These are phyloP conservation scores for Urocolius indicus DNA, from an alignment of 2,113 vertebrate genomes.

Conservation along the genomic window DNA sequence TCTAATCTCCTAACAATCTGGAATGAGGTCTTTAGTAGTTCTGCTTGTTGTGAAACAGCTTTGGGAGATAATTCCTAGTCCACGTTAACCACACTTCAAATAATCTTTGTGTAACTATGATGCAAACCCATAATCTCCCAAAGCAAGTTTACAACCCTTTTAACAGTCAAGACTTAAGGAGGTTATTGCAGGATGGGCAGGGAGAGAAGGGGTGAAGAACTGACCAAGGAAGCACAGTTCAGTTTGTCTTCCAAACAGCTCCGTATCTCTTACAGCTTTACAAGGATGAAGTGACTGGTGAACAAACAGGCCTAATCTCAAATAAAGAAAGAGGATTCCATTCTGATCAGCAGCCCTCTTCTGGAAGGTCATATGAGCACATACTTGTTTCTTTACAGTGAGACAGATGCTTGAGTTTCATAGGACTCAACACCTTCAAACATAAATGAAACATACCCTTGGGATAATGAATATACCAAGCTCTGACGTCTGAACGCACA, in stretches of 20 bases:
- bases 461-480: not conserved
- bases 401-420: not conserved
- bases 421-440: not conserved
- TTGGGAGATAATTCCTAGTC: slow-evolving; percentile 68
- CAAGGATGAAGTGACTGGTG: slow-evolving; percentile 61
- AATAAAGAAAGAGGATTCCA: not conserved
- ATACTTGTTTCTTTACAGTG: not conserved
- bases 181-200: slow-evolving; percentile 55
- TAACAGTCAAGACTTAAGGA: slow-evolving; percentile 53
- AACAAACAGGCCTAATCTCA: slow-evolving; percentile 49
- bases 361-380: slow-evolving; percentile 37
- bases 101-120: slow-evolving; percentile 62
- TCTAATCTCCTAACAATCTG: slow-evolving; percentile 59
- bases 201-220: slow-evolving; percentile 58
- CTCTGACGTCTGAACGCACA: not conserved
- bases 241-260: slow-evolving; percentile 70
- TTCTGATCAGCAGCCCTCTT: slow-evolving; percentile 26
- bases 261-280: slow-evolving; percentile 46
- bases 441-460: not conserved
- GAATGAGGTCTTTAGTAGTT: slow-evolving; percentile 67
- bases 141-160: slow-evolving; percentile 51
- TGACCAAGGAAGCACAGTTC: slow-evolving; percentile 56
- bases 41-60: slow-evolving; percentile 63
- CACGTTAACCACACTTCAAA: slow-evolving; percentile 73
- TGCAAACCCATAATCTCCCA: slow-evolving; percentile 60